Percentiles rank a stretch among this genome's conserved stretches.
These are phyloP conservation scores for Trematomus loennbergii DNA, from an alignment of 2,113 vertebrate species.

Conservation along the genomic window DNA sequence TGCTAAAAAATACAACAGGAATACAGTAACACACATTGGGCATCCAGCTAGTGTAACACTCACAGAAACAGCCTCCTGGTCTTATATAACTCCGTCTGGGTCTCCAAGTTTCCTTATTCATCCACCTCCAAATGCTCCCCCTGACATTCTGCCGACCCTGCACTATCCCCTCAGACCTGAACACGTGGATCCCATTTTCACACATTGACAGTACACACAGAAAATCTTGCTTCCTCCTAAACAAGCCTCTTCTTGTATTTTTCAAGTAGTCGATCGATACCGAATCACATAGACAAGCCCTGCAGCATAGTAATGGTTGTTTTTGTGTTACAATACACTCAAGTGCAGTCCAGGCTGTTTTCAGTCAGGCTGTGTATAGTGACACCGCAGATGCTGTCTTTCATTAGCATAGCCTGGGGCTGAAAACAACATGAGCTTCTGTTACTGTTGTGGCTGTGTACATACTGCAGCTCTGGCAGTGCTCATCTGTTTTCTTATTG, in stretches of 20 bases:
- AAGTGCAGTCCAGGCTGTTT: neutral
- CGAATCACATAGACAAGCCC: neutral
- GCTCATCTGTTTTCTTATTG: slow-evolving; percentile 29
- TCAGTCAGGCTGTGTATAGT: slow-evolving; percentile 1
- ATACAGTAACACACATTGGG: slow-evolving; percentile 34
- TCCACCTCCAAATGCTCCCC: slow-evolving; percentile 41
- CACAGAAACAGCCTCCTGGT: slow-evolving; percentile 24
- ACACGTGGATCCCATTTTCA: slow-evolving; percentile 50
- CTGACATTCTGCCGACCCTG: slow-evolving; percentile 23
- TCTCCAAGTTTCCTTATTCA: slow-evolving; percentile 42
- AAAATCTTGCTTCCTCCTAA: neutral
- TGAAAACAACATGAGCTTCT: slow-evolving; percentile 33
- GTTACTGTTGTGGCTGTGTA: slow-evolving; percentile 34
- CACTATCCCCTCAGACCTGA: slow-evolving; percentile 16
- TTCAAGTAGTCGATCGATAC: neutral
- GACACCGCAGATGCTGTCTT: slow-evolving; percentile 33
- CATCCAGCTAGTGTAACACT: slow-evolving; percentile 10
- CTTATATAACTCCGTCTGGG: slow-evolving; percentile 45
- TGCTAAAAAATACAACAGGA: slow-evolving; percentile 69
- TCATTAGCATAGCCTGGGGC: slow-evolving; percentile 6
- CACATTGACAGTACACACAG: slow-evolving; percentile 15
- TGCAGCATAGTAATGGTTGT: neutral
- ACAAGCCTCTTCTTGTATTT: neutral
- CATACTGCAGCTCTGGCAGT: neutral
- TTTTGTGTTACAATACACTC: neutral